Base-by-base conservation (phyloP, 2,113 vertebrate species). In the Nansenia antarctica region DNA sequence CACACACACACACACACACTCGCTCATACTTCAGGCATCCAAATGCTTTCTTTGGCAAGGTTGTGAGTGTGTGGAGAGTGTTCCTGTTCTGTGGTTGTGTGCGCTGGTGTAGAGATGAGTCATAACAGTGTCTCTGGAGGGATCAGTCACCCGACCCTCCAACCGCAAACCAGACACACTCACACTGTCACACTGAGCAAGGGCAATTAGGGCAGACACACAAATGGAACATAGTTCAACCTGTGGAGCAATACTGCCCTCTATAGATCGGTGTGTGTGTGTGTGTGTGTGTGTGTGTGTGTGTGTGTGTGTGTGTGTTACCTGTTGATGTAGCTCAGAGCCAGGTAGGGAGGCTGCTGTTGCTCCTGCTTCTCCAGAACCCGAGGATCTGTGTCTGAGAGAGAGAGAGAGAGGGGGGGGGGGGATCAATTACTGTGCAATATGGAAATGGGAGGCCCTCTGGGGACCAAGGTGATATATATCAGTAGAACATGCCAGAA, bases 311-410 rank as follows among this genome's bases (percentile, higher is more conserved):
- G 60, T 65, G 60, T 65, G n/a, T 22, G 31, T 6, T 87, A 99
- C 98, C 97, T 97, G 89, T 98, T 99, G 86, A 99, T 98, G 90
- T 99, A 99, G 90, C 98, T 99, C 73, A 99, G 90, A 86, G 98
- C 98, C 71, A 99, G 93, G 83, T 99, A 99, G 37, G 98, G 99
- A 73, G 98, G 98, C 86, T 99, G 98, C 86, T 99, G 98, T 86
- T 99, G 92, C 86, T 99, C 98, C 90, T 99, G 98, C 89, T 98
- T 98, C 89, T 99, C 98, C 93, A 99, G 89, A 58, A 99, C 95
- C 84, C 98, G 92, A 20, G 98, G 98, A 87, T 99, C 98, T 76
- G 96, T 99, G 91, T 99, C 98, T 99, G 87, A 52, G 90, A 92
- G 26, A 72, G 74, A 72, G 27, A 70, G 32, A 78, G 9, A 83